phyloP scores from a whole-genome alignment of 2,888 invertebrate species.

The Chymomyza procnemis region DNA sequence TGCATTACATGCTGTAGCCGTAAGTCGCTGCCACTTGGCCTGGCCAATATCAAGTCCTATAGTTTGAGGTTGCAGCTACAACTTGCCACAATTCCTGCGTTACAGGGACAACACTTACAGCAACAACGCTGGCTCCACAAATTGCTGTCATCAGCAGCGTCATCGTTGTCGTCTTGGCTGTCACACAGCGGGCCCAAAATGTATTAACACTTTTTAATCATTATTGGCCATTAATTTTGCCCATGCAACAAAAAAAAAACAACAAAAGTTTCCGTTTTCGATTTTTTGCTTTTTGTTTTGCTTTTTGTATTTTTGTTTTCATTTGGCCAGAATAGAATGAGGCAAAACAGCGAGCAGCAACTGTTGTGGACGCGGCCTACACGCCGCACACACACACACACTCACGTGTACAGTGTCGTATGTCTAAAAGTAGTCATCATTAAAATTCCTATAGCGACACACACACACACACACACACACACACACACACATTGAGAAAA shows the following conservation, averaged over 20 bases:
- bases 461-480: conserved; percentile 33
- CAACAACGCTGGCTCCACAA: not conserved
- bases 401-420: conserved; percentile 58
- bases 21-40: not conserved
- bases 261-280: not conserved
- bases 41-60: not conserved
- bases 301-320: not conserved
- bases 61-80: not conserved
- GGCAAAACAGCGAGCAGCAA: not conserved
- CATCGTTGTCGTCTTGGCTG: not conserved
- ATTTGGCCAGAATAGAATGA: not conserved
- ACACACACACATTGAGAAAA: not conserved
- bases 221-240: conserved; percentile 4
- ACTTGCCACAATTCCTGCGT: too few species aligned
- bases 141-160: not conserved
- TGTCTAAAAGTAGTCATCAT: conserved; percentile 75
- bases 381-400: not conserved
- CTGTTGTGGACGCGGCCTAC: not conserved
- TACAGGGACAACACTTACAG: too few species aligned
- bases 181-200: not conserved
- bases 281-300: not conserved
- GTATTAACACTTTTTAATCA: conserved; percentile 9
- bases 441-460: conserved; percentile 72
- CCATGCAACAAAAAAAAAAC: too few species aligned
- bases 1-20: not conserved